Percentiles rank a stretch among this genome's conserved stretches.
Conservation (phyloP, 2,888 invertebrate genomes). For the Pammene aurita region DNA sequence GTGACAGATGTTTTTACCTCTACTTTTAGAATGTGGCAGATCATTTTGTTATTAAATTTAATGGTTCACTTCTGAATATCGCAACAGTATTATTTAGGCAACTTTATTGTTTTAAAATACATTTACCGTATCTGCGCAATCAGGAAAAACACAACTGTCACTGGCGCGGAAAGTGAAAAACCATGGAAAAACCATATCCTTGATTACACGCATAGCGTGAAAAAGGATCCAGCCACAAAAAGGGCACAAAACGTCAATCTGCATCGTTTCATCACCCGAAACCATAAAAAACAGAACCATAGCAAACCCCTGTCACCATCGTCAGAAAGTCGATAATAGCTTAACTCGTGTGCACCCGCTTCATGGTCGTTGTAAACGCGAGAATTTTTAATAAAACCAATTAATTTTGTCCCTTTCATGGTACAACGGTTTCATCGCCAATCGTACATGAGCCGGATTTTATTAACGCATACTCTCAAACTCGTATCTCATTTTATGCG, state of each 20-base stretch:
- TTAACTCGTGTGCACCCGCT: background rate
- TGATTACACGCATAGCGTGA: constrained; percentile 18
- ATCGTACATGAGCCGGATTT: constrained; percentile 12
- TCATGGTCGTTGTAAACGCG: constrained; percentile 10
- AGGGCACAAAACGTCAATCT: constrained; percentile 25
- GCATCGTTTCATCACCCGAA: constrained; percentile 25
- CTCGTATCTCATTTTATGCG: background rate
- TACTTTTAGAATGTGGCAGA: no score
- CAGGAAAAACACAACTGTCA: background rate
- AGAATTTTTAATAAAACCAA: constrained; percentile 39
- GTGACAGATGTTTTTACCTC: no score
- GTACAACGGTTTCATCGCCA: constrained; percentile 26
- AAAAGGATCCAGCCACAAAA: constrained; percentile 11
- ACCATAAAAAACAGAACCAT: background rate
- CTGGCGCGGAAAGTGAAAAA: constrained; percentile 4
- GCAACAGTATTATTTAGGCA: no score
- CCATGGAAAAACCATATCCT: constrained; percentile 1
- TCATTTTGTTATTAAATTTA: no score
- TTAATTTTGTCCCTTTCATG: constrained; percentile 34
- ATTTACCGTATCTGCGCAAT: background rate
- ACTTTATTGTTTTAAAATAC: background rate
- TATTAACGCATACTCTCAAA: background rate
- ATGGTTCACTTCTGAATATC: no score
- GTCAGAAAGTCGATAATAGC: constrained; percentile 1
- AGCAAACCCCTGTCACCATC: background rate